Base-by-base conservation (phyloP, 2,888 invertebrate species). In the Drosophila engyochracea region DNA sequence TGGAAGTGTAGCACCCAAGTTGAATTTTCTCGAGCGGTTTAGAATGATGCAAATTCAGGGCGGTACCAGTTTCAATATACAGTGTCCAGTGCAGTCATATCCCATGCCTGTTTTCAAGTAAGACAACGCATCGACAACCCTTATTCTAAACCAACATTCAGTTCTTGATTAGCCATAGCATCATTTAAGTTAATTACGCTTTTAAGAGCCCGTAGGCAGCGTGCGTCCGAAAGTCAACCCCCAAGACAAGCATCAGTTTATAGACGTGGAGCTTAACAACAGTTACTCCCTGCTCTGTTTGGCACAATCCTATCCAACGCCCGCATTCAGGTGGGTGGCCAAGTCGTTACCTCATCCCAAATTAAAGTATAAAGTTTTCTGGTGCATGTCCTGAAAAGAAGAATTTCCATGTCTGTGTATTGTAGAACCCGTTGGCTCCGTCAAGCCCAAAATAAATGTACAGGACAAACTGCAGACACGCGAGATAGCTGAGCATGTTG, bases 31-130 rank as follows among this genome's bases (percentile, higher is more conserved):
- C 7, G 86, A 90, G 16, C 94, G 94, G 86, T 85, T 85, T 28
- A 74, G 35, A 58, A 83, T 89, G 84, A 89, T 86, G 84, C 84
- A 92, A 69, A 70, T 90, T 3, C 76, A 59, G n/a, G 66, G 87
- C n/a, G 81, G 67, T 51, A 69, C 58, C 19, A 95, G 95, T 85
- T 95, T 96, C 91, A 96, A 95, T 68, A 94, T 96, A 81, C 94
- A 96, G 92, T 97, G 97, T 93, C 96, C 96, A 59, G 96, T 96
- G 31, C 96, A 96, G 93, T 96, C 96, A 30, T 96, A 95, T 94
- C 96, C 96, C 70, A 95, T 96, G 90, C 96, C 96, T 83, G 92
- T 95, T 84, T 95, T 96, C 95, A 96, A 96, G 96, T 96, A 82
- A 74, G 71, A 9, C 47, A 9, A 16, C 2, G 30, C 16, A 19